Evolutionary conservation across 2,113 vertebrate species (phyloP).

Genomic region (Ochotona princeps): DNA sequence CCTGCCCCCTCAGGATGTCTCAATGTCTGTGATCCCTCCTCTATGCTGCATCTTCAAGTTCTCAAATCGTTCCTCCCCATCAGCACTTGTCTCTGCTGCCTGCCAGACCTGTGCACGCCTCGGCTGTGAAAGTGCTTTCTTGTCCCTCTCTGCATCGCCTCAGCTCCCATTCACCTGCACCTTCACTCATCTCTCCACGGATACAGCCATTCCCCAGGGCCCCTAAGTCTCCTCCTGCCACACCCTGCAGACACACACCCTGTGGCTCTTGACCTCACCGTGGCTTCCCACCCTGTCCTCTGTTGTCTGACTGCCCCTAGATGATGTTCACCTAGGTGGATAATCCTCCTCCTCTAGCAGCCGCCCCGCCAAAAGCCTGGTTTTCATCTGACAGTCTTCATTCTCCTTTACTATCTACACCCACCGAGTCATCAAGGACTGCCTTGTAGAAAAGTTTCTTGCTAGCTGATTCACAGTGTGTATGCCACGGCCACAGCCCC

Average conservation of each 20-base stretch:
- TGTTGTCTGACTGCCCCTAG: not conserved
- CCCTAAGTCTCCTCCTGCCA: not conserved
- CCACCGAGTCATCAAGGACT: not conserved
- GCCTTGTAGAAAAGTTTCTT: not conserved
- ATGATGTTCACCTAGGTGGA: not conserved
- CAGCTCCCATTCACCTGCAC: not conserved
- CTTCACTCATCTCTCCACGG: not conserved
- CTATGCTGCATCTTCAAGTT: not conserved
- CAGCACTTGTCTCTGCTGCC: not conserved
- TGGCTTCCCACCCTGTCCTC: not conserved
- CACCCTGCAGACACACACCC: not conserved
- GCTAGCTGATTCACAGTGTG: not conserved
- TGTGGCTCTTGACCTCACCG: accelerated
- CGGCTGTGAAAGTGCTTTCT: not conserved
- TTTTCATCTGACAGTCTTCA: not conserved
- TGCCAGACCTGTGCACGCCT: not conserved
- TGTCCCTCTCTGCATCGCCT: not conserved
- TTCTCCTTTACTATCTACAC: not conserved
- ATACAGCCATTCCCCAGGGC: not conserved
- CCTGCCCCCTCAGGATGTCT: not conserved
- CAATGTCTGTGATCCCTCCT: not conserved
- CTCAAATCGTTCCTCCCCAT: not conserved
- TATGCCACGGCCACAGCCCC: not conserved
- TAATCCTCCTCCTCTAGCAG: not conserved
- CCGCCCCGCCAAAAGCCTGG: not conserved